Percentiles rank a stretch among this genome's conserved stretches.
phyloP scores from a whole-genome alignment of 2,797 vertebrate genomes.

The Nannoperca australis region DNA sequence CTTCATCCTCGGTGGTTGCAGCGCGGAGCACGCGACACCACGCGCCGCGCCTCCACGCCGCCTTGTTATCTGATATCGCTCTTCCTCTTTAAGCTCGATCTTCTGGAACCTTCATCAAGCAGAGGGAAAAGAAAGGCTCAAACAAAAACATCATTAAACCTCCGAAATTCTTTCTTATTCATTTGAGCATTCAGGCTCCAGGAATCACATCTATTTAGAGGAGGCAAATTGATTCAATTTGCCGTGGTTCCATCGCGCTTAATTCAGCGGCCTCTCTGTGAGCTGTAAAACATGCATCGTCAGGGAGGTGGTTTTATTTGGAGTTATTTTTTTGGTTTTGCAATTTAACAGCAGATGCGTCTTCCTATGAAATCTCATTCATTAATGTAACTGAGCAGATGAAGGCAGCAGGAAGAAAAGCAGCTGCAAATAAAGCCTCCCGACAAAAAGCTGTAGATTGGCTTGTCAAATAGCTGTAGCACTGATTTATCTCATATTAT shows the following conservation, averaged over 20 bases:
- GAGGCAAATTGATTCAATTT: slow-evolving; percentile 85
- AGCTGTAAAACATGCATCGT: slow-evolving; percentile 72
- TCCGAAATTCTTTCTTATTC: slow-evolving; percentile 73
- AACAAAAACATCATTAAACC: slow-evolving; percentile 80
- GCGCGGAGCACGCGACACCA: slow-evolving; percentile 35
- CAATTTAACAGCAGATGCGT: slow-evolving; percentile 58
- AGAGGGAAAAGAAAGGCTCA: slow-evolving; percentile 51
- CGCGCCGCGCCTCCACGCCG: background rate
- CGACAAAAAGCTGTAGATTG: slow-evolving; percentile 70
- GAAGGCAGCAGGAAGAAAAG: slow-evolving; percentile 32
- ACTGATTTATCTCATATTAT: slow-evolving; percentile 52
- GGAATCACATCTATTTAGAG: slow-evolving; percentile 82
- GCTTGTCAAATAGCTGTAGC: slow-evolving; percentile 52
- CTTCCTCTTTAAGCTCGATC: slow-evolving; percentile 64
- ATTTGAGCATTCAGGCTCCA: slow-evolving; percentile 68
- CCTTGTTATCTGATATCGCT: slow-evolving; percentile 70
- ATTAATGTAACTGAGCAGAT: slow-evolving; percentile 72
- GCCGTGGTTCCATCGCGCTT: slow-evolving; percentile 76
- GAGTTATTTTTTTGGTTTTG: slow-evolving; percentile 30
- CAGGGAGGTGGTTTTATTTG: slow-evolving; percentile 60
- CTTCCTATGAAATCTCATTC: slow-evolving; percentile 75
- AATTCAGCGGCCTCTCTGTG: slow-evolving; percentile 73
- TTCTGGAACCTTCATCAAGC: slow-evolving; percentile 73
- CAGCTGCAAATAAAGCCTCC: slow-evolving; percentile 47
- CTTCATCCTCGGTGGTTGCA: slow-evolving; percentile 58